phyloP scores from a whole-genome alignment of 2,888 invertebrate species.

The Amorpha juglandis region DNA sequence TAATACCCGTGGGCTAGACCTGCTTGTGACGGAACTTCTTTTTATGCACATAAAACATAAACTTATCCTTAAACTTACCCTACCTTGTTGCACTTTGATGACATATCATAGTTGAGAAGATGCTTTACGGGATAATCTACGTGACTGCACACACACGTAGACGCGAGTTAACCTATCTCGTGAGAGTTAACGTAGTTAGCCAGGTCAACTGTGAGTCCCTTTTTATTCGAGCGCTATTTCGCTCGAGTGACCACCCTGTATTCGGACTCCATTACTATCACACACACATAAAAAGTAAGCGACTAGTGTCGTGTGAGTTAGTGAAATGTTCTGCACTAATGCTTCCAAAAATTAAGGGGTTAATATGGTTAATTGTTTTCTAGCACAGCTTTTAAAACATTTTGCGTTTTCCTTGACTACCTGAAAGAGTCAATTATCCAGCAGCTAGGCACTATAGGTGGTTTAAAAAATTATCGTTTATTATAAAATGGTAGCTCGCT shows the following conservation, averaged over 20 bases:
- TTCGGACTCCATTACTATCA: constrained; percentile 22
- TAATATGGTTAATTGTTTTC: background rate
- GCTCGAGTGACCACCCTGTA: constrained; percentile 22
- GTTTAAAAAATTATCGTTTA: no score
- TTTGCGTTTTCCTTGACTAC: no score
- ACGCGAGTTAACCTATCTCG: constrained; percentile 16
- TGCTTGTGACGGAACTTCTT: no score
- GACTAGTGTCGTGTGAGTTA: background rate
- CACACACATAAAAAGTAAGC: constrained; percentile 18
- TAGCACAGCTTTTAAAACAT: no score
- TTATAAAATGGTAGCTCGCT: no score
- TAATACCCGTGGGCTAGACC: no score
- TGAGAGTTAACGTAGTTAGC: constrained; percentile 28
- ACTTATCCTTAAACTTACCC: background rate
- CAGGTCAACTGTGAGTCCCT: constrained; percentile 28
- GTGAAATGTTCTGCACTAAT: background rate
- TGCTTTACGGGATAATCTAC: background rate
- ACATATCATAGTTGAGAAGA: constrained; percentile 9
- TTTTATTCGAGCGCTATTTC: constrained; percentile 28
- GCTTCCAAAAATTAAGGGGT: background rate
- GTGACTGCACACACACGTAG: constrained; percentile 19
- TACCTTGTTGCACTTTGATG: background rate
- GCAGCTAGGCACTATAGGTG: no score
- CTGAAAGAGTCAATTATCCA: no score
- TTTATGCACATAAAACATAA: no score